phyloP scores from a whole-genome alignment of 2,113 vertebrate species.

The Leptobrachium ailaonicum region DNA sequence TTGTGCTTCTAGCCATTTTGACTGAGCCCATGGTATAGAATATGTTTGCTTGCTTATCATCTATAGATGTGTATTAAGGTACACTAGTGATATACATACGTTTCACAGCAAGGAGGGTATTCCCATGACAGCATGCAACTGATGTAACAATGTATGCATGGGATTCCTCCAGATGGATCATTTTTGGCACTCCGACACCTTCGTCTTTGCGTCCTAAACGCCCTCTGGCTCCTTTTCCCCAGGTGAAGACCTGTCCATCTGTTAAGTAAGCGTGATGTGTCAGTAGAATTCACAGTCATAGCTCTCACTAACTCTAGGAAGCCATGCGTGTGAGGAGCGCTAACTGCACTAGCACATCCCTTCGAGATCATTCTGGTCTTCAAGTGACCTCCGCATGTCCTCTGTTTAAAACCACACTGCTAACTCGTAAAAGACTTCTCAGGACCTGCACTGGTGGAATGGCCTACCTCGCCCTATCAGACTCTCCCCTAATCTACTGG shows the following conservation, averaged over 20 bases:
- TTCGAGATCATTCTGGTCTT: no score
- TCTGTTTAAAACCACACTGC: no score
- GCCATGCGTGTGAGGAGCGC: no score
- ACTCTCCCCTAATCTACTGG: no score
- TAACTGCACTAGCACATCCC: no score
- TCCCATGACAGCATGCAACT: conserved; percentile 96
- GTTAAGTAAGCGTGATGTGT: conserved; percentile 26
- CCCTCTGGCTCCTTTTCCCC: conserved; percentile 95
- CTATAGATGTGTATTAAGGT: neutral
- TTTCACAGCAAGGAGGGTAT: conserved; percentile 91
- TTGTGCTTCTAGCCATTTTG: conserved; percentile 7
- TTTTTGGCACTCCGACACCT: conserved; percentile 79
- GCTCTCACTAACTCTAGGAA: no score
- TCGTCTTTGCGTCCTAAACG: conserved; percentile 91
- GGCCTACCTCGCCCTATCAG: no score
- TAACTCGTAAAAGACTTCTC: no score
- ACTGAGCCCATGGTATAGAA: neutral
- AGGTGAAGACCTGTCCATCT: conserved; percentile 93
- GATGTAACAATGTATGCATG: conserved; percentile 88
- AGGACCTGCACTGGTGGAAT: no score
- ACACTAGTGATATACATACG: conserved; percentile 73
- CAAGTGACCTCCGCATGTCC: no score
- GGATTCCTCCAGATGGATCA: conserved; percentile 86
- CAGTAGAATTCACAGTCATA: no score
- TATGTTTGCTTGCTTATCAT: neutral